phyloP scores from a whole-genome alignment of 2,113 vertebrate species.

The Numida meleagris region DNA sequence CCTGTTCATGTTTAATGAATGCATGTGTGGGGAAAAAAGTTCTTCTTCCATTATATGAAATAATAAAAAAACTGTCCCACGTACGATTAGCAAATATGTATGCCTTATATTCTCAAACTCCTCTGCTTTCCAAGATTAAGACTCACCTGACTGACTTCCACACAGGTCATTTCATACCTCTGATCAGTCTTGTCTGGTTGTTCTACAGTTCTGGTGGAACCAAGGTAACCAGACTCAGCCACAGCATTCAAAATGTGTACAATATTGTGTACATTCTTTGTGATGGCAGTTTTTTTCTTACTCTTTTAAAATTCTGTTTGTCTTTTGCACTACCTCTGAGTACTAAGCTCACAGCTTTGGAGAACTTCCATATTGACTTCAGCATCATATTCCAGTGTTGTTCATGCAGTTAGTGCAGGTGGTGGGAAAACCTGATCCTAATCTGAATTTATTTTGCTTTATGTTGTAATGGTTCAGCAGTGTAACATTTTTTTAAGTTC shows the following conservation, averaged over 20 bases:
- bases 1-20: background rate
- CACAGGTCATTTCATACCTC: background rate
- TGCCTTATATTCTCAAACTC: background rate
- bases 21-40: background rate
- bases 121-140: background rate
- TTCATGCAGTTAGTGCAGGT: background rate
- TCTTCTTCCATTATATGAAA: background rate
- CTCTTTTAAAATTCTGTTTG: background rate
- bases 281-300: background rate
- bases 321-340: background rate
- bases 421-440: background rate
- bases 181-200: background rate
- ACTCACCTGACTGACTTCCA: background rate
- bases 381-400: background rate
- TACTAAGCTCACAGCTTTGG: background rate
- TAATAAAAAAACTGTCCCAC: background rate
- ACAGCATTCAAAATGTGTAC: background rate
- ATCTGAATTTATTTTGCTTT: background rate
- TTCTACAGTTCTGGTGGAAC: background rate
- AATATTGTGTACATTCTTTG: accelerated
- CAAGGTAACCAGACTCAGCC: background rate
- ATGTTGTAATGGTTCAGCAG: background rate
- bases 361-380: background rate
- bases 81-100: background rate
- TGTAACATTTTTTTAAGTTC: background rate